Evolutionary conservation across 92 coral and sea anemone species (phyloP).

Genomic region (Porites cylindrica): DNA sequence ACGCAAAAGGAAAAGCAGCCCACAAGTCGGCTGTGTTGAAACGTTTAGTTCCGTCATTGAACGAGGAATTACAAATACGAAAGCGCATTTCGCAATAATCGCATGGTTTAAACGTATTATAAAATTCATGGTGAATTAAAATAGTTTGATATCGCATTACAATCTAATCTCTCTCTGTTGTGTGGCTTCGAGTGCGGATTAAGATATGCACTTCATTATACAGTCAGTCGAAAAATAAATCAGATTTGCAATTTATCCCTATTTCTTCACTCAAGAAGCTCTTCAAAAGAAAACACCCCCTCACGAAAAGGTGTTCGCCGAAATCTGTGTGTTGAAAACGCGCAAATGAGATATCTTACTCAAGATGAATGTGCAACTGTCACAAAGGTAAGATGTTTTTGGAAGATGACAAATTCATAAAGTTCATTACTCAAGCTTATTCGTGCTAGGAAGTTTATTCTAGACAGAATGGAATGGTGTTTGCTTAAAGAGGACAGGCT

Average conservation of each 20-base stretch:
- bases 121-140: constrained; percentile 9
- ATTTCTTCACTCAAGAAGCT: constrained; percentile 29
- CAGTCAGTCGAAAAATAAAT: constrained; percentile 5
- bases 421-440: neutral
- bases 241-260: constrained; percentile 41
- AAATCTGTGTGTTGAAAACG: constrained; percentile 16
- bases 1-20: too few relatives aligned
- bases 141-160: constrained; percentile 16
- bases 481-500: constrained; percentile 28
- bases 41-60: neutral
- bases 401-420: neutral
- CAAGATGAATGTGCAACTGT: neutral
- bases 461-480: constrained; percentile 37
- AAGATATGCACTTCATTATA: constrained; percentile 15
- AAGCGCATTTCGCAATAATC: neutral
- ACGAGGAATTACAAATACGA: too few relatives aligned
- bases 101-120: neutral
- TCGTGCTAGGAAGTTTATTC: constrained; percentile 46
- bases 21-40: neutral
- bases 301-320: constrained; percentile 46
- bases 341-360: neutral
- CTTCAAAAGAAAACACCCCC: constrained; percentile 54
- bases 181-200: constrained; percentile 33
- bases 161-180: neutral
- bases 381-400: neutral